Base-by-base conservation (phyloP, 2,797 vertebrate genomes). In the Catostomus latipinnis region DNA sequence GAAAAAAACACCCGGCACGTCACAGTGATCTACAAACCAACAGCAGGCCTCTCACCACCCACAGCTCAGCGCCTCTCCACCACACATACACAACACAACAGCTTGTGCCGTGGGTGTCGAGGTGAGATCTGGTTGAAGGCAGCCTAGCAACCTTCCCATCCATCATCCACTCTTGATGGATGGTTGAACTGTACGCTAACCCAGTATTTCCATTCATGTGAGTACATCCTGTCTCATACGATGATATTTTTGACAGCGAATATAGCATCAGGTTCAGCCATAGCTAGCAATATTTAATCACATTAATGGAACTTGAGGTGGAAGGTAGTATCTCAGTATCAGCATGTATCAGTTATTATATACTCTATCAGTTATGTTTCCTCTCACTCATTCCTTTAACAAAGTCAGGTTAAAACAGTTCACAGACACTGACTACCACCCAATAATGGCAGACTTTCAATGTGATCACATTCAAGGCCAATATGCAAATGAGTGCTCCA, bases 21-120 rank as follows among this genome's bases (percentile, higher is more conserved):
- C 58, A 61, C 58, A 11, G 6, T 10, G 6, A 7, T 43, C 43
- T 65, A n/a, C 6, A 48, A 57, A 52, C 49, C 54, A 18, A 73
- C 70, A 73, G 70, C 53, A 45, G 63, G 48, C 45, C 68, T 53
- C 49, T 70, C 57, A 34, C 8, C 46, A 69, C 46, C 58, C 45
- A 56, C 45, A 14, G 62, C 62, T 65, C 43, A 46, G 43, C 7
- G 43, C 43, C 43, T 8, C 43, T 45, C 13, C 62, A 46, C 13
- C 60, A 48, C 57, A 67, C 43, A 34, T 34, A 34, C 34, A 68
- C 16, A 56, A 57, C 22, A 61, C 18, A 73, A 66, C 78, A 78
- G 78, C 65, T 81, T 78, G 74, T 69, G 46, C 14, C 13, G 82
- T 78, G 70, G 79, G 78, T 76, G 82, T 76, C 12, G 8, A 69